Evolutionary conservation across 2,888 invertebrate genomes (phyloP).

Genomic region (Tipula unca): DNA sequence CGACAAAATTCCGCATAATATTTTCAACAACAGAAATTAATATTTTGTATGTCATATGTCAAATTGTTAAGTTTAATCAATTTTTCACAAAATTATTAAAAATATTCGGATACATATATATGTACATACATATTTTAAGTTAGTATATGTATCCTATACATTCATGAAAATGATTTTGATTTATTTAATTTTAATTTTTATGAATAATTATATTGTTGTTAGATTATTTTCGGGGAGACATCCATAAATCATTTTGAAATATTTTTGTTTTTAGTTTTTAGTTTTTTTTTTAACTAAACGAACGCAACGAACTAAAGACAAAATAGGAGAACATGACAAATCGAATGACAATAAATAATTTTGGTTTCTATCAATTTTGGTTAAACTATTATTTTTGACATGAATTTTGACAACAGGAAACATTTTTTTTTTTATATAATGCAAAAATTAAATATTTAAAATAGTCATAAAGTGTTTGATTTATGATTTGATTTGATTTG

Average conservation of each 20-base stretch:
- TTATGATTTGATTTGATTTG: not conserved
- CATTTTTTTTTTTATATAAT: not conserved
- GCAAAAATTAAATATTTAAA: not conserved
- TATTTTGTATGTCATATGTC: not conserved
- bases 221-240: not conserved
- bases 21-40: not conserved
- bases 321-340: conserved; percentile 4
- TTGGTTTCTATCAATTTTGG: not conserved
- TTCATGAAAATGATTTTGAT: not conserved
- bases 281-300: not conserved
- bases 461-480: not conserved
- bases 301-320: not conserved
- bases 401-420: not conserved
- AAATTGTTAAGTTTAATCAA: not conserved
- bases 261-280: not conserved
- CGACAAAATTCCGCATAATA: not conserved
- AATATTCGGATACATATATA: not conserved
- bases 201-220: conserved; percentile 8
- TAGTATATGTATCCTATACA: not conserved
- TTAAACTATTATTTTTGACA: not conserved
- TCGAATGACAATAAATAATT: conserved; percentile 2
- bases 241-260: not conserved
- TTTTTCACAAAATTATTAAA: not conserved
- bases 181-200: not conserved
- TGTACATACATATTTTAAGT: not conserved